Conservation (phyloP, 53 echinoderm and acorn worm species). For the Holothuria scabra region DNA sequence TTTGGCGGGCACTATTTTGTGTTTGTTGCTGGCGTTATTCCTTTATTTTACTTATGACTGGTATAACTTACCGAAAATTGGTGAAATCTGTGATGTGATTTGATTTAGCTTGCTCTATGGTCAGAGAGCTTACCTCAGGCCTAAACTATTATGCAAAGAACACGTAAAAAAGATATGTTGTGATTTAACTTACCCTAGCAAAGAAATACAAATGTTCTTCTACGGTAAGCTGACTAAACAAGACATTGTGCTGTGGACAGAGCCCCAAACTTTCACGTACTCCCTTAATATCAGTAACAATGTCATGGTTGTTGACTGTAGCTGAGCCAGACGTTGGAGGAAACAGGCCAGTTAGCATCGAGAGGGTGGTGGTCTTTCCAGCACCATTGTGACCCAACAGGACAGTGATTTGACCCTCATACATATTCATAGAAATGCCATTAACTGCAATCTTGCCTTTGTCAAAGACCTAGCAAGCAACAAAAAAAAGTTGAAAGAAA, state of each 20-base stretch:
- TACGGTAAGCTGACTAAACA: slow-evolving; percentile 82
- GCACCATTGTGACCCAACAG: slow-evolving; percentile 90
- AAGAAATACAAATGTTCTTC: slow-evolving; percentile 93
- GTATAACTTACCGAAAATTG: no score
- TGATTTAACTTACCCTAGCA: slow-evolving; percentile 64
- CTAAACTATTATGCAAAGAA: no score
- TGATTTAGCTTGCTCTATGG: no score
- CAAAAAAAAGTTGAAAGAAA: background rate
- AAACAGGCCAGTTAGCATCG: slow-evolving; percentile 85
- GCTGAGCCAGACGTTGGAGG: slow-evolving; percentile 77
- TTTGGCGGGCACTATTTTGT: no score
- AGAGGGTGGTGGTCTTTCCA: slow-evolving; percentile 86
- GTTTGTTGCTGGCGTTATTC: no score
- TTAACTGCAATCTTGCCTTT: slow-evolving; percentile 75
- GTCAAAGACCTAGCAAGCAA: slow-evolving; percentile 48
- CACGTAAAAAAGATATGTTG: no score
- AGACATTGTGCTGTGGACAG: slow-evolving; percentile 81
- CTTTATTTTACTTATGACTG: no score
- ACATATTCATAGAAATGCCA: slow-evolving; percentile 74
- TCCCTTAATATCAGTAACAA: slow-evolving; percentile 69
- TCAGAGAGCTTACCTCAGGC: no score
- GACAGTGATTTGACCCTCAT: slow-evolving; percentile 82
- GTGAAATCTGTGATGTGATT: no score
- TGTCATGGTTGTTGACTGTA: slow-evolving; percentile 70
- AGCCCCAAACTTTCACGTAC: slow-evolving; percentile 83